Base-by-base conservation (phyloP, 2,797 vertebrate species). In the Myoxocephalus aenaeus region DNA sequence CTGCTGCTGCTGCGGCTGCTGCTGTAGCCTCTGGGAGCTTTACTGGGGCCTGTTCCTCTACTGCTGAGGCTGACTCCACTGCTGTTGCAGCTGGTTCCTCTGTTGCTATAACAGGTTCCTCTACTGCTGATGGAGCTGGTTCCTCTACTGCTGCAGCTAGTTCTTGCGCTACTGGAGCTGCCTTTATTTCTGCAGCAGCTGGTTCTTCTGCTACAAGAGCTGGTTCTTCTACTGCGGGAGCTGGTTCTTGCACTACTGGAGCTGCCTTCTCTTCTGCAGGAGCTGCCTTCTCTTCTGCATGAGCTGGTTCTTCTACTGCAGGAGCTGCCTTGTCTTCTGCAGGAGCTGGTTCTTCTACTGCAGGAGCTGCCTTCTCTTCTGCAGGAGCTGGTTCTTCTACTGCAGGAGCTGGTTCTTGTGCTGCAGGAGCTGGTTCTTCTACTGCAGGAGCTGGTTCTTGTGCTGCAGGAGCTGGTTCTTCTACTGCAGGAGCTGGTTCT, bases 101-200 rank as follows among this genome's bases (percentile, higher is more conserved):
- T 32, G 17, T 27, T 0, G 4, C 51, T 50, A 40, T 1, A 38
- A 15, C 56, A 3, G 48, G 58, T 32, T 58, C 2, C 2, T 36
- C 34, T 7, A 38, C 20, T 17, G 2, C 50, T 6, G 2, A 69
- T 75, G 77, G 20, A 25, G 51, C 25, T 68, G 32, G 57, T 27
- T 88, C 68, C 15, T 82, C 38, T 42, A 9, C 7, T 15, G 1
- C 27, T 65, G 20, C 14, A 15, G 14, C 25, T 48, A 46, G 36
- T 67, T 46, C 57, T 13, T 54, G 32, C 1, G 1, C 59, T 4
- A 4, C 69, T 70, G 77, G 18, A 25, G 53, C 25, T 69, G 34
- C 68, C 13, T 81, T 34, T 42, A 40, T 34, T 34, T 34, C 13
- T 15, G 2, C 20, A 64, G 25, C 18, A 20, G 14, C 27, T 48